These are phyloP conservation scores for Drosophila testacea DNA, from an alignment of 2,888 invertebrate species.

Conservation along the genomic window DNA sequence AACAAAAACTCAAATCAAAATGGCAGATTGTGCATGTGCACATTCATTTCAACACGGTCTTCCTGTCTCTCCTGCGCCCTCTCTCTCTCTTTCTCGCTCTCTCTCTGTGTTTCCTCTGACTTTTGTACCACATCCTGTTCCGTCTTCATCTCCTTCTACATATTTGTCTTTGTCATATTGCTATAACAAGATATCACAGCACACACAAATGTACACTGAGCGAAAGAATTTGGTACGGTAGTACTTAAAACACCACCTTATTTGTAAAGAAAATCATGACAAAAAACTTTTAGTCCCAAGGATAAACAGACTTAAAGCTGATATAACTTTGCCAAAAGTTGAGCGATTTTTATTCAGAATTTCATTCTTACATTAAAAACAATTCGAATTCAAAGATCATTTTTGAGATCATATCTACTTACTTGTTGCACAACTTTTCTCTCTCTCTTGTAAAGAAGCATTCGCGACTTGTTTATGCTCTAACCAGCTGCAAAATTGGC, in stretches of 20 bases:
- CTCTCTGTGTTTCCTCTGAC: neutral
- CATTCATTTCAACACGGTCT: neutral
- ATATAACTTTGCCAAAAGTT: too few relatives aligned
- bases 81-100: neutral
- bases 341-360: too few relatives aligned
- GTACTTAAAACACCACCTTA: too few relatives aligned
- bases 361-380: too few relatives aligned
- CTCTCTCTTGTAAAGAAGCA: too few relatives aligned
- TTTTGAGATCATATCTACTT: too few relatives aligned
- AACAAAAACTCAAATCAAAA: conserved; percentile 63
- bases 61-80: neutral
- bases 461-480: conserved; percentile 9
- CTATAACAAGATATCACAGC: conserved; percentile 10
- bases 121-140: neutral
- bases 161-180: conserved; percentile 14
- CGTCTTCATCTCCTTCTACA: neutral
- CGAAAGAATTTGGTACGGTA: neutral
- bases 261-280: too few relatives aligned
- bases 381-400: too few relatives aligned
- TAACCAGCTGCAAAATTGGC: conserved; percentile 14
- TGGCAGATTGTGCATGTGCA: conserved; percentile 50
- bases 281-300: too few relatives aligned
- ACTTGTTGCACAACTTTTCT: too few relatives aligned
- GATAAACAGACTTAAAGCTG: too few relatives aligned
- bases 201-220: neutral